Evolutionary conservation across 2,113 vertebrate genomes (phyloP).

Genomic region (Sebastes schlegelii): DNA sequence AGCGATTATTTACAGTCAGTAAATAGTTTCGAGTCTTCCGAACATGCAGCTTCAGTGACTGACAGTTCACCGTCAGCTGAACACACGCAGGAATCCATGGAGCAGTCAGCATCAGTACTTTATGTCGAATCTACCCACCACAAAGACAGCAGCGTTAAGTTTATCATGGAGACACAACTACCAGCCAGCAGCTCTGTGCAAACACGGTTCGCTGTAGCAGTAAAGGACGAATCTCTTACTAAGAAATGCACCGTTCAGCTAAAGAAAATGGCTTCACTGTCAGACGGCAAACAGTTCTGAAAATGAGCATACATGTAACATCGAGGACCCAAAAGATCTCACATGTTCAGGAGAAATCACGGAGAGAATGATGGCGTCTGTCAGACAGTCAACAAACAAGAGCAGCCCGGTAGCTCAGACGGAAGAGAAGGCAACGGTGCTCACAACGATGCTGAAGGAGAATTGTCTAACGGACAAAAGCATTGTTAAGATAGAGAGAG

Average conservation of each 20-base stretch:
- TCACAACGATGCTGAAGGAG: constrained; percentile 20
- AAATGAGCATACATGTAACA: background rate
- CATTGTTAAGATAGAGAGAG: constrained; percentile 33
- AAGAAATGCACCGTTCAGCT: constrained; percentile 25
- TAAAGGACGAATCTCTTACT: background rate
- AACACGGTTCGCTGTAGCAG: background rate
- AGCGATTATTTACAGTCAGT: background rate
- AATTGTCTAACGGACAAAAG: constrained; percentile 22
- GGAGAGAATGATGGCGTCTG: background rate
- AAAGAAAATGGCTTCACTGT: background rate
- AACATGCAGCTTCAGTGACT: background rate
- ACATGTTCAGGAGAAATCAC: background rate
- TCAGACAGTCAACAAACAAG: background rate
- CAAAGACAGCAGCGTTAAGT: constrained; percentile 20
- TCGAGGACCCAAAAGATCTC: background rate
- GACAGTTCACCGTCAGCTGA: constrained; percentile 12
- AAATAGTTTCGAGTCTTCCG: background rate
- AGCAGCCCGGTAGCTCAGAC: background rate
- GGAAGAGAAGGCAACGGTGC: background rate
- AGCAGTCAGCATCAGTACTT: constrained; percentile 1
- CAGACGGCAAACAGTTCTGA: background rate
- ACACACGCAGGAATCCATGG: background rate
- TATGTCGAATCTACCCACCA: background rate
- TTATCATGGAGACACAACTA: constrained; percentile 7
- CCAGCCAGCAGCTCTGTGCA: background rate